A percentile compares a stretch with the other conserved stretches of the same genome.
These are phyloP conservation scores for Eubucco bourcierii DNA, from an alignment of 2,113 vertebrate genomes.

Conservation along the genomic window DNA sequence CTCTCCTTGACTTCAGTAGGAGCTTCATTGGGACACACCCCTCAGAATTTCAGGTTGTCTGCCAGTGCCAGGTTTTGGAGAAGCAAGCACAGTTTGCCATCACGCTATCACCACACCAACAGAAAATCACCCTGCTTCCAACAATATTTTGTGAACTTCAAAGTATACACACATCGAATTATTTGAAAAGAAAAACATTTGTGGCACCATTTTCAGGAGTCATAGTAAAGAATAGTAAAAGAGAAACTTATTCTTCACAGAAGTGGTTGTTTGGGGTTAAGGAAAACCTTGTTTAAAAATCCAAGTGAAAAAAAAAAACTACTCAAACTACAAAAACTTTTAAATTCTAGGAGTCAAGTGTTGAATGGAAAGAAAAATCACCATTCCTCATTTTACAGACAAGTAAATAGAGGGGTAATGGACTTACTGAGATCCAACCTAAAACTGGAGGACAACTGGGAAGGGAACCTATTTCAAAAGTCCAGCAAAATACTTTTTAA, in stretches of 20 bases:
- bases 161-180: no score
- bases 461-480: neutral
- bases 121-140: neutral
- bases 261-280: neutral
- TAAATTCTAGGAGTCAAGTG: neutral
- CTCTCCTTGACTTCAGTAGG: neutral
- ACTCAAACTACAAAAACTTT: neutral
- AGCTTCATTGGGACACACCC: neutral
- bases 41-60: neutral
- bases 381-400: neutral
- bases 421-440: neutral
- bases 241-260: neutral
- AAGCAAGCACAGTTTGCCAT: neutral
- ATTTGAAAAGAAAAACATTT: neutral
- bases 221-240: neutral
- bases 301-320: neutral
- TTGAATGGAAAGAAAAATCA: neutral
- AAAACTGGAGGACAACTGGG: neutral
- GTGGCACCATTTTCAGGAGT: neutral
- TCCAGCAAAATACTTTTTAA: neutral
- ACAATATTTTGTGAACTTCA: no score
- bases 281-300: neutral
- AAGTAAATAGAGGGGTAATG: neutral
- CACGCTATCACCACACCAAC: neutral
- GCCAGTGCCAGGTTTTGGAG: neutral